Evolutionary conservation across 2,797 vertebrate species (phyloP), one percentile per base, ranked within the genome.

Genomic region (Avahi laniger): DNA sequence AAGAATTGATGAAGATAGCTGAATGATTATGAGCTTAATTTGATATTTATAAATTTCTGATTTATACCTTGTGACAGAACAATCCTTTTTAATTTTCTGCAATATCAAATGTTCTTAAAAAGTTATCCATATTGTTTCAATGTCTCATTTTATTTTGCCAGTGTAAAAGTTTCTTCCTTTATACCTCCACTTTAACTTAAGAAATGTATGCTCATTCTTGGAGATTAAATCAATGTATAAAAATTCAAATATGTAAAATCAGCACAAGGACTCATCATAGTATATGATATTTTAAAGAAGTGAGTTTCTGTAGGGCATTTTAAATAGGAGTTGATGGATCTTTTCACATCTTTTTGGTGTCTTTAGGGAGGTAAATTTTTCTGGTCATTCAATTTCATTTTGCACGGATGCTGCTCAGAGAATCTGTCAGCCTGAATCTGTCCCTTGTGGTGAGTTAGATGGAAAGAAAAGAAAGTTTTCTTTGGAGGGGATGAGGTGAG

Each of bases 11-110:
- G 26, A 61, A 46, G 22, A 70, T 76, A 88, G 93, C 24, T 83
- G 30, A 65, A 69, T 87, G 38, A 35, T 54, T 52, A 63, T 82
- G 24, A 94, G 17, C 43, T 93, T 89, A 94, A 65, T 84, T 69
- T 95, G 63, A 96, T 26, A 93, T 76, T 95, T 88, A 52, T 52
- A 88, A 76, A 61, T 78, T 33, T 91, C 50, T 93, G 69, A 88
- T 69, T 94, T 95, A 35, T 70, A 85, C 12, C 79, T 95, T 24
- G 54, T 41, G 35, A 52, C 7, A 92, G 41, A 90, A 81, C 7
- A 72, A 94, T n/a, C 18, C 18, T 81, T 92, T 89, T 65, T 41
- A 82, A 76, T 94, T 94, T 97, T 87, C 41, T 3, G 80, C 46
- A 57, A 33, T 73, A 52, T 87, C 75, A 90, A 41, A 89, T 50